A percentile compares a stretch with the other conserved stretches of the same genome.
phyloP scores from a whole-genome alignment of 2,888 invertebrate genomes.

The Congeria kusceri region DNA sequence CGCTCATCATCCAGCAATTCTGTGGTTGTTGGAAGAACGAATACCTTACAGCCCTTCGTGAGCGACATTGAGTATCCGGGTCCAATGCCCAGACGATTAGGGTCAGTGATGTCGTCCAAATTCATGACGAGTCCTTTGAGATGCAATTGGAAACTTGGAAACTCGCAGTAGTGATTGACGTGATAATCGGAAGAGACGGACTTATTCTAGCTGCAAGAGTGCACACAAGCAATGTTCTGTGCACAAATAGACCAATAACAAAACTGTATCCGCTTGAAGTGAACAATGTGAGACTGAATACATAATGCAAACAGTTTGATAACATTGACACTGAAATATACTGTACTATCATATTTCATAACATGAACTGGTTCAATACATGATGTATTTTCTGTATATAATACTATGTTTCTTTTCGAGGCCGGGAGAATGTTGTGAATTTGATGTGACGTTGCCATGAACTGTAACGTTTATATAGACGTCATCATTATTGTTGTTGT shows the following conservation, averaged over 20 bases:
- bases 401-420: too few species aligned
- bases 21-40: slow-evolving; percentile 7
- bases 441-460: too few species aligned
- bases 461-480: too few species aligned
- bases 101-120: slow-evolving; percentile 41
- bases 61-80: slow-evolving; percentile 21
- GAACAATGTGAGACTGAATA: too few species aligned
- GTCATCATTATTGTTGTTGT: too few species aligned
- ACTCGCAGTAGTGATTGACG: slow-evolving; percentile 33
- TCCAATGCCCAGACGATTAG: slow-evolving; percentile 18
- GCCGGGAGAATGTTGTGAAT: too few species aligned
- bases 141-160: slow-evolving; percentile 31
- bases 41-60: slow-evolving; percentile 38
- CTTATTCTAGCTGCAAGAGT: slow-evolving; percentile 29
- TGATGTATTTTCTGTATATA: too few species aligned
- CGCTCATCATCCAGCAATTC: not conserved
- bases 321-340: too few species aligned
- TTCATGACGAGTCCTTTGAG: slow-evolving; percentile 34
- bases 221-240: slow-evolving; percentile 19
- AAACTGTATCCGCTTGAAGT: slow-evolving; percentile 35
- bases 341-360: too few species aligned
- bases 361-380: too few species aligned
- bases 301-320: too few species aligned
- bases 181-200: slow-evolving; percentile 34
- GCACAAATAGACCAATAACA: slow-evolving; percentile 27